Evolutionary conservation across 2,113 vertebrate genomes (phyloP).

Genomic region (Octodon degus): DNA sequence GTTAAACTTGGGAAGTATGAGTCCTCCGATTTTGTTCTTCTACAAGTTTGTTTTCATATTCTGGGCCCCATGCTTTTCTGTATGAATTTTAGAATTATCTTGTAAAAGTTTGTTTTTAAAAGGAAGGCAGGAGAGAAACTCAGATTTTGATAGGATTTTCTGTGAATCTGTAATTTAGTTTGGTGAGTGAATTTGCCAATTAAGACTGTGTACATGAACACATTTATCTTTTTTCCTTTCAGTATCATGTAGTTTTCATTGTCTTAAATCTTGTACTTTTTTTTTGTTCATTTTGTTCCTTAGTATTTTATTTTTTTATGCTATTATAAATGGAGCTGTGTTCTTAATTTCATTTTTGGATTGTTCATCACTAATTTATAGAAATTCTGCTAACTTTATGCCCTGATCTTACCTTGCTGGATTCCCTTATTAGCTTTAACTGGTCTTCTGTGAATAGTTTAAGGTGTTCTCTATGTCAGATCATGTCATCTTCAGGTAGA

Average conservation of each 20-base stretch:
- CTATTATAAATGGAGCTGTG: neutral
- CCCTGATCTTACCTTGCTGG: neutral
- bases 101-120: neutral
- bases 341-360: conserved; percentile 59
- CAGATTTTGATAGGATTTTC: neutral
- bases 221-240: conserved; percentile 20
- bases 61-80: neutral
- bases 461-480: conserved; percentile 29
- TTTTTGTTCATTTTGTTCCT: conserved; percentile 44
- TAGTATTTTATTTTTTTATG: conserved; percentile 11
- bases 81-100: conserved; percentile 37
- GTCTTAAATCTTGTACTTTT: conserved; percentile 17
- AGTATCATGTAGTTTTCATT: neutral
- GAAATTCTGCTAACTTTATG: neutral
- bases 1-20: conserved; percentile 35
- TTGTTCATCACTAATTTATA: conserved; percentile 35
- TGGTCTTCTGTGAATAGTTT: neutral
- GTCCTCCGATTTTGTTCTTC: conserved; percentile 15
- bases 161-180: conserved; percentile 16
- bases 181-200: neutral
- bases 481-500: neutral
- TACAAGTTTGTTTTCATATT: conserved; percentile 29
- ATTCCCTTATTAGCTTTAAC: conserved; percentile 43
- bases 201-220: neutral
- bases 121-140: neutral